A percentile compares a stretch with the other conserved stretches of the same genome.
phyloP scores from a whole-genome alignment of 2,888 invertebrate genomes.

The Thecophora atra region DNA sequence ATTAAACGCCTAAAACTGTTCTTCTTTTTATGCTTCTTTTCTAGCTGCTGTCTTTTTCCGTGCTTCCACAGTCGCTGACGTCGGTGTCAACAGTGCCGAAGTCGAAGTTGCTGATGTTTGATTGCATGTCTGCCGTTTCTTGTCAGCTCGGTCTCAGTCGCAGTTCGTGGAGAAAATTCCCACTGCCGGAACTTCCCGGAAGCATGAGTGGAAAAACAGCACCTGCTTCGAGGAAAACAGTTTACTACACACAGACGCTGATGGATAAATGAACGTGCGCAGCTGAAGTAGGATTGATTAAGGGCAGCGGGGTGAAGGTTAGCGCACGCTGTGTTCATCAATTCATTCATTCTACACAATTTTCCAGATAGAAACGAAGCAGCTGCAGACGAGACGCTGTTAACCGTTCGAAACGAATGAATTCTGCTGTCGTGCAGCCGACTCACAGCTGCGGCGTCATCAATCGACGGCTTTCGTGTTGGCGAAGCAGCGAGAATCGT shows the following conservation, averaged over 20 bases:
- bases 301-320: background rate
- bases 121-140: background rate
- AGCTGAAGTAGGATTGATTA: background rate
- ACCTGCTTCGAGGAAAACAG: slow-evolving; percentile 13
- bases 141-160: background rate
- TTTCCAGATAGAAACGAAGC: slow-evolving; percentile 14
- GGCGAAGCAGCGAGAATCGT: background rate
- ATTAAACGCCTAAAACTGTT: too few relatives aligned
- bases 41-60: background rate
- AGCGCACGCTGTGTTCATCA: background rate
- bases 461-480: slow-evolving; percentile 25
- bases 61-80: slow-evolving; percentile 6
- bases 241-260: background rate
- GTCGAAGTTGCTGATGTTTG: too few relatives aligned
- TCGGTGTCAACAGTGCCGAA: background rate
- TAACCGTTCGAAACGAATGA: background rate
- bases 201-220: slow-evolving; percentile 18
- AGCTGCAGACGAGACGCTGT: slow-evolving; percentile 13
- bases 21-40: background rate
- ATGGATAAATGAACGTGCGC: background rate
- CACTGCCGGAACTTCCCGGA: slow-evolving; percentile 14
- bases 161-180: slow-evolving; percentile 60
- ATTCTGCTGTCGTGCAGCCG: background rate
- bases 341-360: slow-evolving; percentile 10
- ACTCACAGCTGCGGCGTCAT: slow-evolving; percentile 13